Evolutionary conservation across 2,797 vertebrate genomes (phyloP).

Genomic region (Polyboroides typus): DNA sequence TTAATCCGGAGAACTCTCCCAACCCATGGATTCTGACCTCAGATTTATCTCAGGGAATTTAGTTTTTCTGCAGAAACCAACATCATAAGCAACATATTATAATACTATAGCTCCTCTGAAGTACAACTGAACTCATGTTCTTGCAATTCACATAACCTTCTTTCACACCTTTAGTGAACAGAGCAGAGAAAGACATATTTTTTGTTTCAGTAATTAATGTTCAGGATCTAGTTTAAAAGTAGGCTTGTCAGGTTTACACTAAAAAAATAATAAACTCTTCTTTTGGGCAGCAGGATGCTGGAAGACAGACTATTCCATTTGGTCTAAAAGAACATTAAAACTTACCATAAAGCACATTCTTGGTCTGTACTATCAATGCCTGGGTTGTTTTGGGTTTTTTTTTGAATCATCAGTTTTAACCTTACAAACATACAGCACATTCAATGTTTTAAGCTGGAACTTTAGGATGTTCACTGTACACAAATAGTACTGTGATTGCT

Average conservation of each 20-base stretch:
- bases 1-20: not conserved
- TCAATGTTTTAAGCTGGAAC: not conserved
- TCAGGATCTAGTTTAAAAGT: not conserved
- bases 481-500: not conserved
- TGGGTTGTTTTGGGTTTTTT: not conserved
- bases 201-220: not conserved
- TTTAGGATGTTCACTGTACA: not conserved
- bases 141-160: not conserved
- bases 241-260: not conserved
- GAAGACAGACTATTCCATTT: not conserved
- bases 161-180: not conserved
- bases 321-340: not conserved
- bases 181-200: not conserved
- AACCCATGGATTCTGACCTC: not conserved
- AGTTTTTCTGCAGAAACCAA: not conserved
- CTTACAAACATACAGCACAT: not conserved
- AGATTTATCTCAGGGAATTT: not conserved
- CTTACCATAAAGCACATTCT: not conserved
- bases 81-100: not conserved
- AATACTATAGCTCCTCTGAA: not conserved
- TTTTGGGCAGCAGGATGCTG: not conserved
- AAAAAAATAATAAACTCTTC: not conserved
- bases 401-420: not conserved
- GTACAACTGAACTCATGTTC: not conserved
- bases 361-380: not conserved